Evolutionary conservation across 2,113 vertebrate genomes (phyloP).

Genomic region (Toxostoma redivivum): DNA sequence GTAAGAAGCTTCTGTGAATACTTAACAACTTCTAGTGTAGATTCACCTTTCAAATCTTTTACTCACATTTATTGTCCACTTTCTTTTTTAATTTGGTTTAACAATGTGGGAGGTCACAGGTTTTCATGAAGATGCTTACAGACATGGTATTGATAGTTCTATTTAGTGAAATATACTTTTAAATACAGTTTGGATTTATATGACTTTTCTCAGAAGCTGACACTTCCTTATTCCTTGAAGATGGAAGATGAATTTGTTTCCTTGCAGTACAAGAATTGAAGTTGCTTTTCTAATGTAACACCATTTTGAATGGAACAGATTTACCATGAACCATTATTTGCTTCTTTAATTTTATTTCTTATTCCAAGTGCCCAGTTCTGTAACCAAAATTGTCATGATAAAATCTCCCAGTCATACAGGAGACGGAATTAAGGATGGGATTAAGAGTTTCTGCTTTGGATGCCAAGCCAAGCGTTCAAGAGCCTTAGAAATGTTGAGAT

Average conservation of each 20-base stretch:
- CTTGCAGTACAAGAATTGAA: not conserved
- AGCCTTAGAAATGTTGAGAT: not conserved
- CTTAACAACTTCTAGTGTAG: not conserved
- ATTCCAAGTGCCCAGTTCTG: not conserved
- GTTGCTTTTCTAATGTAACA: not conserved
- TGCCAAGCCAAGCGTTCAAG: not conserved
- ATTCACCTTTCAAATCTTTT: not conserved
- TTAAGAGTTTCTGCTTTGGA: not conserved
- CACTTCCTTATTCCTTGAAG: not conserved
- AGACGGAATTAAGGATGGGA: not conserved
- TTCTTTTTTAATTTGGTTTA: not conserved
- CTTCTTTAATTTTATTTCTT: not conserved
- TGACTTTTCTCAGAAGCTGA: not conserved
- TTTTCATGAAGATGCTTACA: not conserved
- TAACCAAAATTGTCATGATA: not conserved
- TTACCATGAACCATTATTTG: not conserved
- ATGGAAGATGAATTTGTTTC: not conserved
- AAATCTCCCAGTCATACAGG: not conserved
- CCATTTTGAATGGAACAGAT: not conserved
- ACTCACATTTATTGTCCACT: not conserved
- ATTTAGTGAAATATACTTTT: not conserved
- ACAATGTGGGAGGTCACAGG: not conserved
- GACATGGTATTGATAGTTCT: not conserved
- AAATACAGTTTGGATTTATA: not conserved
- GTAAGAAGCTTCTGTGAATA: not conserved